Percentiles rank a stretch among this genome's conserved stretches.
Conservation (phyloP, 2,888 invertebrate genomes). For the Pycnomerus fuliginosus region DNA sequence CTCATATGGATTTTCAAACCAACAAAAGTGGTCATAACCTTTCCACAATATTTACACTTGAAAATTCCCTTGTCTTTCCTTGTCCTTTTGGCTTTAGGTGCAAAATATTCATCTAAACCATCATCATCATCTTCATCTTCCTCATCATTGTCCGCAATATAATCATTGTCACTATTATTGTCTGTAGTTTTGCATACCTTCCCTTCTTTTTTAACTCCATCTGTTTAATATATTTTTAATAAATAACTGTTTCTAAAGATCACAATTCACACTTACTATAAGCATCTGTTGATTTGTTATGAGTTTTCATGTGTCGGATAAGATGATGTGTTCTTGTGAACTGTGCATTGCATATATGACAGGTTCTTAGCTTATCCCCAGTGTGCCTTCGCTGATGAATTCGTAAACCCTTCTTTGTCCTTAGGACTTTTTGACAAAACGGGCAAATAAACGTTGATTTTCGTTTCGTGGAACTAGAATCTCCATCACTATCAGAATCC, state of each 20-base stretch:
- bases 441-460: conserved; percentile 36
- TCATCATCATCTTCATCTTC: conserved; percentile 36
- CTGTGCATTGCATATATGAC: conserved; percentile 45
- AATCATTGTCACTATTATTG: conserved; percentile 17
- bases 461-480: conserved; percentile 16
- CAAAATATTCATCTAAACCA: conserved; percentile 23
- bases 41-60: conserved; percentile 44
- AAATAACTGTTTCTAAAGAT: no score
- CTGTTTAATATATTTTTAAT: no score
- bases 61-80: conserved; percentile 38
- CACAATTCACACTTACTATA: no score
- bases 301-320: conserved; percentile 45
- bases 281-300: conserved; percentile 35
- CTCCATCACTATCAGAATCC: conserved; percentile 21
- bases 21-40: conserved; percentile 42
- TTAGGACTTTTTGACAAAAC: conserved; percentile 45
- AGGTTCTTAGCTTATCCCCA: conserved; percentile 51
- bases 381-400: conserved; percentile 68
- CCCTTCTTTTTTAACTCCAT: no score
- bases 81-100: conserved; percentile 20
- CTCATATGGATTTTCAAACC: conserved; percentile 60
- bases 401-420: conserved; percentile 41
- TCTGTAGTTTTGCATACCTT: no score
- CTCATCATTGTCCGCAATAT: conserved; percentile 25
- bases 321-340: conserved; percentile 47